A percentile compares a stretch with the other conserved stretches of the same genome.
phyloP scores from a whole-genome alignment of 1,140 invertebrate genomes.

The Papilio glaucus region DNA sequence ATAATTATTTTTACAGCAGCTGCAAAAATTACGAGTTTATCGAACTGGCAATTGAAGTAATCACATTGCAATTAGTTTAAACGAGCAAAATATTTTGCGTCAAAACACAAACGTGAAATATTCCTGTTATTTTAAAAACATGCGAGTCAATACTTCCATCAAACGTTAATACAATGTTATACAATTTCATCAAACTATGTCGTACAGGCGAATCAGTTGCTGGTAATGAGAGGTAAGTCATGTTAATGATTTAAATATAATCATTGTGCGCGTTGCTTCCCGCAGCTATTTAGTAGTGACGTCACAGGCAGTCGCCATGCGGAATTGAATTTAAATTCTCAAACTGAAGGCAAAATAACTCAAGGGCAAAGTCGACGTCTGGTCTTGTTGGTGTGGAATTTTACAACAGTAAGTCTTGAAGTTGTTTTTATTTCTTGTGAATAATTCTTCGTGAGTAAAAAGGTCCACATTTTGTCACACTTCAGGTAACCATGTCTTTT shows the following conservation, averaged over 20 bases:
- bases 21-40: too few relatives aligned
- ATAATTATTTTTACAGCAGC: too few relatives aligned
- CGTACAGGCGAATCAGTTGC: background rate
- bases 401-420: background rate
- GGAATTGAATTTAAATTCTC: background rate
- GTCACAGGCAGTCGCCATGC: conserved; percentile 6
- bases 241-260: background rate
- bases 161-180: background rate
- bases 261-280: background rate
- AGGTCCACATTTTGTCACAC: too few relatives aligned
- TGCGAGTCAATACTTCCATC: too few relatives aligned
- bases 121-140: too few relatives aligned
- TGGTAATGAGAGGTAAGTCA: background rate
- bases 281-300: background rate
- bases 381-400: background rate
- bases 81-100: too few relatives aligned
- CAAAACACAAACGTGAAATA: too few relatives aligned
- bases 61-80: too few relatives aligned
- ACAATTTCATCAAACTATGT: background rate
- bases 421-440: too few relatives aligned
- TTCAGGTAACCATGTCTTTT: too few relatives aligned
- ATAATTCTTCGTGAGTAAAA: too few relatives aligned
- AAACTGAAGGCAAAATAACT: conserved; percentile 11
- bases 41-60: too few relatives aligned
- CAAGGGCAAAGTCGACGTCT: background rate